Evolutionary conservation across 2,113 vertebrate genomes (phyloP), one percentile per base, ranked within the genome.

Genomic region (Cryptotis parvus): DNA sequence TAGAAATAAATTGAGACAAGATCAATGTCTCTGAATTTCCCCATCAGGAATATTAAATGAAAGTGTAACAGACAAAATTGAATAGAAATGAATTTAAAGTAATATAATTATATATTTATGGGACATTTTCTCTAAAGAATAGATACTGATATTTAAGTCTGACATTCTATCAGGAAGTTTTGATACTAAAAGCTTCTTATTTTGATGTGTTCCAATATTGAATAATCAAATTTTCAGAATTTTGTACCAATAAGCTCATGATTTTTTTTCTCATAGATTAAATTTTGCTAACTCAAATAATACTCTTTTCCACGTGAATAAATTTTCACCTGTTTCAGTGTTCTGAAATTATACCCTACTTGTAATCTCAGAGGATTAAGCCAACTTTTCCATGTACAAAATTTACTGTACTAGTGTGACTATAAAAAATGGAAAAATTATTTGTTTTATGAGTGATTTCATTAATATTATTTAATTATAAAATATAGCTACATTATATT

Each of bases 61-160:
- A 79, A 92, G n/a, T 72, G 7, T 49, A 88, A 80, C 22, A 70
- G 58, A 55, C 27, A 89, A 84, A 93, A 88, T 68, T 81, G 61
- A 92, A 90, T 84, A 11, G 69, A 87, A 87, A 76, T 69, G 87
- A 79, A 77, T 90, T 88, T 92, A 81, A 92, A 73, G 43, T 89
- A 92, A 73, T 91, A 55, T 83, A 74, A 74, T 91, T 77, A 77
- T 65, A 24, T 63, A 78, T 86, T 91, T 83, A 35, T 91, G 5
- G 27, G 81, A 77, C 27, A 92, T 77, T 84, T 84, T 90, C 33
- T 92, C 14, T 90, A 87, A 90, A 52, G 35, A 70, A 66, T 81
- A 84, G 24, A 87, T 75, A 58, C 72, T 88, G 91, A 4, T 39
- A 27, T 73, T 85, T 90, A 91, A 58, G 52, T 76, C 20, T 70